Conservation (phyloP, 2,888 invertebrate genomes). For the Zaprionus obscuricornis region DNA sequence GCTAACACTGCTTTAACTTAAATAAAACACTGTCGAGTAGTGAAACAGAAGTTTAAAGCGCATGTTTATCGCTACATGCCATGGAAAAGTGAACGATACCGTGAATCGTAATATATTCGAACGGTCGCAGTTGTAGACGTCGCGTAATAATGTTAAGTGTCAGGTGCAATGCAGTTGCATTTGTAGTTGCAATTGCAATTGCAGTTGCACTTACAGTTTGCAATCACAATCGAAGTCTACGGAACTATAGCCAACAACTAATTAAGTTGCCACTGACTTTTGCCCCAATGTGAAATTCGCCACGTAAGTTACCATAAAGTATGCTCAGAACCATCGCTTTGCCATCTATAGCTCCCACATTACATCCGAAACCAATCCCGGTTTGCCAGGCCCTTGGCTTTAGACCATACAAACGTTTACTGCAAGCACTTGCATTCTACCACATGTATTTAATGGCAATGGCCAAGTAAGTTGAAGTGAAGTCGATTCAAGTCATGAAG, state of each 20-base stretch:
- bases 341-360: conserved; percentile 6
- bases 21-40: conserved; percentile 16
- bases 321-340: conserved; percentile 38
- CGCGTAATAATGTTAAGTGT: conserved; percentile 74
- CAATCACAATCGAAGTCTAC: conserved; percentile 36
- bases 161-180: conserved; percentile 69
- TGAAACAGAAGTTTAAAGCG: conserved; percentile 56
- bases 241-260: conserved; percentile 53
- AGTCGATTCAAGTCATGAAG: conserved; percentile 65
- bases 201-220: conserved; percentile 12
- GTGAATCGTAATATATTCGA: conserved; percentile 55
- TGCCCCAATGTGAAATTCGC: conserved; percentile 7
- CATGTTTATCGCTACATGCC: conserved; percentile 43
- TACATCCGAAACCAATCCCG: conserved; percentile 23
- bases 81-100: conserved; percentile 5
- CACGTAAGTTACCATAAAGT: conserved; percentile 62
- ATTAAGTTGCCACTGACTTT: conserved; percentile 63
- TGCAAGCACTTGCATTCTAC: conserved; percentile 32
- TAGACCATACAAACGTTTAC: conserved; percentile 27
- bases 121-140: conserved; percentile 47
- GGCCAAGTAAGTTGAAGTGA: conserved; percentile 25
- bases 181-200: conserved; percentile 17
- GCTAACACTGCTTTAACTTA: conserved; percentile 60
- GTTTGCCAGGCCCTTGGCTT: conserved; percentile 34
- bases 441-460: conserved; percentile 61